phyloP scores from a whole-genome alignment of 2,113 vertebrate species.

The Atlantisia rogersi region DNA sequence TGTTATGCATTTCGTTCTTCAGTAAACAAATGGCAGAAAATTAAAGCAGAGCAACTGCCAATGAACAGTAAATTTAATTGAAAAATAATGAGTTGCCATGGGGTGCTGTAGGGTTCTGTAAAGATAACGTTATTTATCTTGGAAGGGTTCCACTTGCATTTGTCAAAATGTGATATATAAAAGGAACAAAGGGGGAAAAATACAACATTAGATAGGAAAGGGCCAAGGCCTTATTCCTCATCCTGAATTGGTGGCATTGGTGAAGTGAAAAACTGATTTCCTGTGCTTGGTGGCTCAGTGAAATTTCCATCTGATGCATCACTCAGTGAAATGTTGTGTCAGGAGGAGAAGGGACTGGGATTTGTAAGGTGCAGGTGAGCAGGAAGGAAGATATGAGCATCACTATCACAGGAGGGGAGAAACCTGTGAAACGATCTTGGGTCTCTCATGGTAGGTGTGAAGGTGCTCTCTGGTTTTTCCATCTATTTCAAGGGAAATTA shows the following conservation, averaged over 20 bases:
- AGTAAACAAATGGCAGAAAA: constrained; percentile 81
- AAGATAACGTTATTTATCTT: constrained; percentile 77
- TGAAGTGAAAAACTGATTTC: constrained; percentile 25
- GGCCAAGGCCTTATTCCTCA: neutral
- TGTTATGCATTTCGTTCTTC: constrained; percentile 72
- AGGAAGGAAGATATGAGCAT: constrained; percentile 46
- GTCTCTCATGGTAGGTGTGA: neutral
- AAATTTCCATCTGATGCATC: neutral
- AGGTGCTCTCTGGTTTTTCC: neutral
- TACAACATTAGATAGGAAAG: neutral
- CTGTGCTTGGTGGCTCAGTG: accelerated
- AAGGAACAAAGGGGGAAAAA: constrained; percentile 34
- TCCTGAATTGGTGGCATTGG: neutral
- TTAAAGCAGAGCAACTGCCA: constrained; percentile 78
- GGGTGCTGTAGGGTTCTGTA: constrained; percentile 65
- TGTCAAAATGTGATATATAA: constrained; percentile 61
- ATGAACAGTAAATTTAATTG: constrained; percentile 79
- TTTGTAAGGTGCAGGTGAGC: neutral
- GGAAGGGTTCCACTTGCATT: constrained; percentile 69
- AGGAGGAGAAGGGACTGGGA: constrained; percentile 9
- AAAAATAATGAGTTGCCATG: constrained; percentile 80
- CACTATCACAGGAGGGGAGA: neutral
- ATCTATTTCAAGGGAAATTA: neutral
- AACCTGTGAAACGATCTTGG: accelerated
- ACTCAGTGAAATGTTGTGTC: neutral